These are phyloP conservation scores for Crotalus horridus DNA, from an alignment of 2,113 vertebrate genomes.

Conservation along the genomic window DNA sequence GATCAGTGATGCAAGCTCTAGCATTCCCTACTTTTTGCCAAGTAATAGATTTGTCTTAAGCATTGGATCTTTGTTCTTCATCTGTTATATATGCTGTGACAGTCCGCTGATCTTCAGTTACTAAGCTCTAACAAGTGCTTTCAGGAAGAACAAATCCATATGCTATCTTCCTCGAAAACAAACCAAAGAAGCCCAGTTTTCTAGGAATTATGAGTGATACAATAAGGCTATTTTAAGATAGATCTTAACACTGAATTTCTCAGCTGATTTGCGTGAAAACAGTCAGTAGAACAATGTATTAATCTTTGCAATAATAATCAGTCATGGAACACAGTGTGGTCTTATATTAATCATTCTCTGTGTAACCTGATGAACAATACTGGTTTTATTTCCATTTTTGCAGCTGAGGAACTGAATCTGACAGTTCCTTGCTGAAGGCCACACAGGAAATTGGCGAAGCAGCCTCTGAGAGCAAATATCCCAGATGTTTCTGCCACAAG, in stretches of 20 bases:
- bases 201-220: constrained; percentile 12
- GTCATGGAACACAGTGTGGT: not conserved
- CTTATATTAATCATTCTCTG: constrained; percentile 3
- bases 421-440: not conserved
- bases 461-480: not conserved
- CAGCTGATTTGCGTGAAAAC: not conserved
- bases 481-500: not conserved
- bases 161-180: not conserved
- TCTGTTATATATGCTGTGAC: constrained; percentile 30
- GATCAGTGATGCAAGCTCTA: not conserved
- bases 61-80: not conserved
- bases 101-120: constrained; percentile 6
- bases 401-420: not conserved
- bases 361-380: not conserved
- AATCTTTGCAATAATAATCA: not conserved
- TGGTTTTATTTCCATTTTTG: not conserved
- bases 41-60: not conserved
- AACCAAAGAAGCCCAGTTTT: not conserved
- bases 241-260: constrained; percentile 6
- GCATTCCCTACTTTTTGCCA: not conserved
- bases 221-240: constrained; percentile 21
- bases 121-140: constrained; percentile 28
- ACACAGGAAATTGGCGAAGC: not conserved
- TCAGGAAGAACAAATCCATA: not conserved
- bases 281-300: not conserved